phyloP scores from a whole-genome alignment of 2,888 invertebrate genomes.

The Cryptus viduatorius region DNA sequence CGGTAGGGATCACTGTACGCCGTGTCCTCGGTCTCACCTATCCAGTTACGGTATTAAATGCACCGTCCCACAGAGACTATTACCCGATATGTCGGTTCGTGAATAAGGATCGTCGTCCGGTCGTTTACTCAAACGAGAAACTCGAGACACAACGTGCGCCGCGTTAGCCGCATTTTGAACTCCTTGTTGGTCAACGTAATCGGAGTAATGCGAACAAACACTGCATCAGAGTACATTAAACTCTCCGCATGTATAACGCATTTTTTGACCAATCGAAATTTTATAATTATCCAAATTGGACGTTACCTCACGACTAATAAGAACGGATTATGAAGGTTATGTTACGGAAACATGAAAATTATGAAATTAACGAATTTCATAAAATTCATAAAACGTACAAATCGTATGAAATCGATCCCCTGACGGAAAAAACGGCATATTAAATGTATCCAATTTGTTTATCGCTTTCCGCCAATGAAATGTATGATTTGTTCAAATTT shows the following conservation, averaged over 20 bases:
- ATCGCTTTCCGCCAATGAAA: no score
- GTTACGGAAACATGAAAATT: not conserved
- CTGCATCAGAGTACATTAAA: not conserved
- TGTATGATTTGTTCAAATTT: not conserved
- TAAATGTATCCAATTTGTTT: no score
- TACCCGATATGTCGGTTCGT: slow-evolving; percentile 54
- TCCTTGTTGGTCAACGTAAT: slow-evolving; percentile 8
- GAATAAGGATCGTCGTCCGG: slow-evolving; percentile 40
- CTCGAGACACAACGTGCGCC: not conserved
- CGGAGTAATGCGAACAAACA: slow-evolving; percentile 9
- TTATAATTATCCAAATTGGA: no score
- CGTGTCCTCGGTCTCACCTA: slow-evolving; percentile 48
- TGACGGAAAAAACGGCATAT: no score
- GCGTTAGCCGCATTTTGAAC: slow-evolving; percentile 15
- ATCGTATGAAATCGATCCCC: not conserved
- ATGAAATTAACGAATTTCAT: not conserved
- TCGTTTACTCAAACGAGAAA: slow-evolving; percentile 25
- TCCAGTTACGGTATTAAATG: slow-evolving; percentile 61
- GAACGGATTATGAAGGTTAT: no score
- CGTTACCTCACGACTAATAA: no score
- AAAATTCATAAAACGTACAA: not conserved
- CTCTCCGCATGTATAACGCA: not conserved
- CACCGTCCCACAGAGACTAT: slow-evolving; percentile 36
- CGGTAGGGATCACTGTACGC: slow-evolving; percentile 45
- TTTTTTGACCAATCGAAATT: no score